phyloP scores from a whole-genome alignment of 2,113 vertebrate genomes.

The Cyprinodon brontotheroides region DNA sequence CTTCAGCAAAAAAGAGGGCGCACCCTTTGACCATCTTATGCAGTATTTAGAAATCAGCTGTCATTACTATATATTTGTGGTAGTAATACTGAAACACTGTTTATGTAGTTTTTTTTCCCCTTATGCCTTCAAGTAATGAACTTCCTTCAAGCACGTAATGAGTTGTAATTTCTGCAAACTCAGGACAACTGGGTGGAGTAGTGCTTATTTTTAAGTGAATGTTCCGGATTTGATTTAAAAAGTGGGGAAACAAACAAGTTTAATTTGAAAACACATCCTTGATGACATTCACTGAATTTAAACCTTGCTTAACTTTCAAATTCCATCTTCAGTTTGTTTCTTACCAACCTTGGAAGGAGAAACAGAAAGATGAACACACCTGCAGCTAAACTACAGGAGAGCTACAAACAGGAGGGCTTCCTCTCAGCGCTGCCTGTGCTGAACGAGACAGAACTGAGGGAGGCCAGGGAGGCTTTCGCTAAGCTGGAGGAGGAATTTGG shows the following conservation, averaged over 20 bases:
- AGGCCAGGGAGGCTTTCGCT: slow-evolving; percentile 67
- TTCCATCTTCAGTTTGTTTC: slow-evolving; percentile 1
- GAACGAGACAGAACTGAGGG: slow-evolving; percentile 66
- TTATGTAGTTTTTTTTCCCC: slow-evolving; percentile 5
- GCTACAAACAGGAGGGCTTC: slow-evolving; percentile 72
- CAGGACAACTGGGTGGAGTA: not conserved
- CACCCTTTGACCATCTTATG: not conserved
- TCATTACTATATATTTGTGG: too few relatives aligned
- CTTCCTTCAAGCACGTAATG: not conserved
- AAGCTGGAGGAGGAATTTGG: slow-evolving; percentile 79
- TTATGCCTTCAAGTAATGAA: not conserved
- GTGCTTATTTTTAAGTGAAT: not conserved
- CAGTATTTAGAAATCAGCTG: not conserved
- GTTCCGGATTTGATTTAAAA: slow-evolving; percentile 10
- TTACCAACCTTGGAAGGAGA: slow-evolving; percentile 29
- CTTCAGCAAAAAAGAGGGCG: not conserved
- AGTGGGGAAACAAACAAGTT: not conserved
- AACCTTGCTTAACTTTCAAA: not conserved
- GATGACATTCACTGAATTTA: not conserved
- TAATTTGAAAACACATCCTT: not conserved
- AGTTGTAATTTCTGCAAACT: slow-evolving; percentile 8
- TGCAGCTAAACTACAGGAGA: slow-evolving; percentile 29
- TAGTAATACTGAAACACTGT: not conserved
- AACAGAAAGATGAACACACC: slow-evolving; percentile 53
- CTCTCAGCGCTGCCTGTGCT: slow-evolving; percentile 73